Conservation (phyloP, 2,797 vertebrate genomes). For the Kryptopterus vitreolus region DNA sequence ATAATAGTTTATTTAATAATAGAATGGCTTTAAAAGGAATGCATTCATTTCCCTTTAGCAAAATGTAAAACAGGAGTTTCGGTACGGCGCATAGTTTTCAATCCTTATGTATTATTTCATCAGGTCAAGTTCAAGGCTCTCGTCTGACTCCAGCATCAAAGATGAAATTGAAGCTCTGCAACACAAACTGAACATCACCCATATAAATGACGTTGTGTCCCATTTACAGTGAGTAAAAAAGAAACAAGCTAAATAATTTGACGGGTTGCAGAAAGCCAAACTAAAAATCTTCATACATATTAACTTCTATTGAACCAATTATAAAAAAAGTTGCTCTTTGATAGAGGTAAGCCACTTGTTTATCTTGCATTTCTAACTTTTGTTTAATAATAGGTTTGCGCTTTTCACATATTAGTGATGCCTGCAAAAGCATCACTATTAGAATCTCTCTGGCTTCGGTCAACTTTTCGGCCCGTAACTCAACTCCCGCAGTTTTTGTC, state of each 20-base stretch:
- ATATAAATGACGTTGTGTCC: slow-evolving; percentile 75
- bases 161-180: slow-evolving; percentile 70
- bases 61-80: background rate
- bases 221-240: slow-evolving; percentile 73
- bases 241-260: background rate
- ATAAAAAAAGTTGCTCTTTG: background rate
- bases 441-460: no score
- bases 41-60: background rate
- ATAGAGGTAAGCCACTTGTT: background rate
- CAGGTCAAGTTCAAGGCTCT: slow-evolving; percentile 65
- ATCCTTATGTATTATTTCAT: background rate
- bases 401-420: no score
- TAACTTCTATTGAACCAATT: background rate
- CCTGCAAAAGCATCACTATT: no score
- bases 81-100: background rate
- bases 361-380: background rate
- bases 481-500: no score
- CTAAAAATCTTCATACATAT: background rate
- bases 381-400: background rate
- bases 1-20: background rate
- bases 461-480: no score
- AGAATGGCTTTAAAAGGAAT: background rate
- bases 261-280: background rate
- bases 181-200: slow-evolving; percentile 72
- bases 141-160: slow-evolving; percentile 61